Evolutionary conservation across 2,888 invertebrate genomes (phyloP).

Genomic region (Agelastica alni): DNA sequence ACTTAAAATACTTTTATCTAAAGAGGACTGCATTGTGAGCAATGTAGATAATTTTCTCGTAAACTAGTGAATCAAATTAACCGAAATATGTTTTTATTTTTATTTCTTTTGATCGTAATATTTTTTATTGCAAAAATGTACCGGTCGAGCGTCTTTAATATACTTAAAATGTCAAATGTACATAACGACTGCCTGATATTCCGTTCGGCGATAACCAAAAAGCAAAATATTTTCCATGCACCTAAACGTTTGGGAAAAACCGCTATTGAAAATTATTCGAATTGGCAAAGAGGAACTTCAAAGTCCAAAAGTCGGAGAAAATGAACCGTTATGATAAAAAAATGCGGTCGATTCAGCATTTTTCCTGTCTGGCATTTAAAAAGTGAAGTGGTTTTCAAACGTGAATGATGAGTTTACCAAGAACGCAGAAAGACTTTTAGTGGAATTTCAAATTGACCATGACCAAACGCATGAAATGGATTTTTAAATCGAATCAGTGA

Average conservation of each 20-base stretch:
- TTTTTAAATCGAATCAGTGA: constrained; percentile 20
- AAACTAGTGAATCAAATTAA: too few species aligned
- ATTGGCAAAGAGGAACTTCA: constrained; percentile 15
- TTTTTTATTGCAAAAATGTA: too few species aligned
- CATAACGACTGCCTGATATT: too few species aligned
- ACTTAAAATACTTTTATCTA: too few species aligned
- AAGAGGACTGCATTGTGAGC: too few species aligned
- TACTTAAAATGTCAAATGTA: too few species aligned
- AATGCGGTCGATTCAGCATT: constrained; percentile 22
- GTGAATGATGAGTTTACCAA: constrained; percentile 21
- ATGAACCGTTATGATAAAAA: constrained; percentile 21
- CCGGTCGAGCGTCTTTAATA: too few species aligned
- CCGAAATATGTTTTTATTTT: too few species aligned
- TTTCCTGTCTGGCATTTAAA: constrained; percentile 19
- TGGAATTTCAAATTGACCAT: constrained; percentile 22
- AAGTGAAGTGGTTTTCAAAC: constrained; percentile 18
- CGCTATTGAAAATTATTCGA: constrained; percentile 13
- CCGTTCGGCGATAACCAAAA: too few species aligned
- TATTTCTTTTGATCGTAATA: too few species aligned
- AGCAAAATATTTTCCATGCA: too few species aligned
- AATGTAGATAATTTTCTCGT: too few species aligned
- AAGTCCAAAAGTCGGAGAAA: constrained; percentile 15
- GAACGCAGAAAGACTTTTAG: constrained; percentile 12
- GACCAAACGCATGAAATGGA: constrained; percentile 17
- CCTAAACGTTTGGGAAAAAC: constrained; percentile 4